Percentiles rank a stretch among this genome's conserved stretches.
phyloP scores from a whole-genome alignment of 2,888 invertebrate genomes.

The Caenorhabditis panamensis region DNA sequence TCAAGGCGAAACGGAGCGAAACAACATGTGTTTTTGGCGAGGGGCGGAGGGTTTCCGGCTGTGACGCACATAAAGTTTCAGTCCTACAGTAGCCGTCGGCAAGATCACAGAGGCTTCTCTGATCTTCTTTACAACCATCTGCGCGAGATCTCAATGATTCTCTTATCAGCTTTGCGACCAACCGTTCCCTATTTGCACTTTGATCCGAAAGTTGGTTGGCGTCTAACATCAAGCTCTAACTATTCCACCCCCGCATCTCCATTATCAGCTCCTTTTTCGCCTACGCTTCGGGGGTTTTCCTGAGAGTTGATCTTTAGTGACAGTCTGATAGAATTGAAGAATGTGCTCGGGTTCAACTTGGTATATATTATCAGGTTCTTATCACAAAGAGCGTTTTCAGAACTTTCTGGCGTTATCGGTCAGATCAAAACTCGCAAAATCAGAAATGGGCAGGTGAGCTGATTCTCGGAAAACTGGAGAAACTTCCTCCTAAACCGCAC shows the following conservation, averaged over 20 bases:
- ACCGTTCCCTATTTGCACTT: background rate
- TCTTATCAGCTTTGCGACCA: background rate
- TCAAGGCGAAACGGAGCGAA: background rate
- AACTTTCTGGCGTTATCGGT: background rate
- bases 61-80: constrained; percentile 1
- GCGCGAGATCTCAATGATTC: background rate
- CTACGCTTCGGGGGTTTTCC: constrained; percentile 21
- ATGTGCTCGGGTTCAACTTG: constrained; percentile 26
- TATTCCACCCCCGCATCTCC: constrained; percentile 19
- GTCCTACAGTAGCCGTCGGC: background rate
- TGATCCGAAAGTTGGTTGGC: too few relatives aligned
- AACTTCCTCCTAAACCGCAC: background rate
- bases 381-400: constrained; percentile 5
- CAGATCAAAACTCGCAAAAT: constrained; percentile 2
- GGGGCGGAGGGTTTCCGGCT: constrained; percentile 9
- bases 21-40: constrained; percentile 25
- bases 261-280: constrained; percentile 19
- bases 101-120: background rate
- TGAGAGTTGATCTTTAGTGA: constrained; percentile 30
- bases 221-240: background rate
- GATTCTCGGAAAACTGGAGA: constrained; percentile 3
- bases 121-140: background rate
- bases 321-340: background rate
- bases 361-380: constrained; percentile 18
- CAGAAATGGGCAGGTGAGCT: background rate